Conservation (phyloP, 2,113 vertebrate genomes). For the Erythrocercus mccallii region DNA sequence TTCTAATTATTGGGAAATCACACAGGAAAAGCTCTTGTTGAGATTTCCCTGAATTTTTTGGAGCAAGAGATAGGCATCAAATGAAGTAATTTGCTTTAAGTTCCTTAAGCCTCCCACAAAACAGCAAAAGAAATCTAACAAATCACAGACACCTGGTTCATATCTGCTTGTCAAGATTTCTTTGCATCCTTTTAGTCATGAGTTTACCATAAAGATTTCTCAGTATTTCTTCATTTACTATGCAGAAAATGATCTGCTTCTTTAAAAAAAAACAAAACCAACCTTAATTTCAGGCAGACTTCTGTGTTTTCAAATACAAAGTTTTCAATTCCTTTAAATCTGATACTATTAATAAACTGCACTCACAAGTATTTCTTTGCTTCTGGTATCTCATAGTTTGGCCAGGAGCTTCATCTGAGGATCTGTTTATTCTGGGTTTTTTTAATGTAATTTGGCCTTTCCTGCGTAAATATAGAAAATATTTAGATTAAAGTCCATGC, state of each 20-base stretch:
- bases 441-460: background rate
- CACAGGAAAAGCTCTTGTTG: background rate
- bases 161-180: background rate
- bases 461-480: background rate
- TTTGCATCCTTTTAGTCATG: background rate
- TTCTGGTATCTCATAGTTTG: background rate
- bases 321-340: background rate
- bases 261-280: accelerated
- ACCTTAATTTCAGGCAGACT: background rate
- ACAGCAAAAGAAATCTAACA: background rate
- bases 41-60: background rate
- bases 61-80: background rate
- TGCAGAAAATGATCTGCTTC: background rate
- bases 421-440: background rate
- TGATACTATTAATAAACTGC: background rate
- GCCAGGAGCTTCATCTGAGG: background rate
- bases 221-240: background rate
- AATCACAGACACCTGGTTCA: background rate
- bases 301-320: background rate
- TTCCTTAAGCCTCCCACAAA: background rate
- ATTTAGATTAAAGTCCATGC: background rate
- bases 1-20: background rate
- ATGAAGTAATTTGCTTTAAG: background rate
- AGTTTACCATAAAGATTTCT: background rate
- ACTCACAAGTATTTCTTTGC: background rate